Base-by-base conservation (phyloP, 1,140 invertebrate species). In the Drosophila watanabei region DNA sequence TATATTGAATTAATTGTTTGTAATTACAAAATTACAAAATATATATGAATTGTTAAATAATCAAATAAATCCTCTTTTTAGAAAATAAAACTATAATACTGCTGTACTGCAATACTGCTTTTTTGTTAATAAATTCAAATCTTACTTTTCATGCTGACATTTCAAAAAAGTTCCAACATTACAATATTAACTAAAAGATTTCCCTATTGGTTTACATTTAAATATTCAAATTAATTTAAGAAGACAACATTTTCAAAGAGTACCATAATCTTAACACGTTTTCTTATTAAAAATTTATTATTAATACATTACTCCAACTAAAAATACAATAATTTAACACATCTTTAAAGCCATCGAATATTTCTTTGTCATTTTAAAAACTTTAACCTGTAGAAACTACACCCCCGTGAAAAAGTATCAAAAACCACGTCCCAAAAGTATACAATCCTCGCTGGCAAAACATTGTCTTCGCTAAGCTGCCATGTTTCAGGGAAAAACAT, bases 391-490 rank as follows among this genome's bases (percentile, higher is more conserved):
- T 5, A 20, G 1, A 14, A 18, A 14, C 11, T 9, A 33, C n/a
- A 54, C n/a, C 10, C 30, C 13, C 24, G 1, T 3, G 4, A 62
- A 61, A 54, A 56, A 54, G 20, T 52, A 45, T 52, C 9, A 20
- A 20, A 24, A 69, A 41, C 43, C 43, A 45, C n/a, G n/a, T 35
- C 30, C 43, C 65, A 28, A 72, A 65, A 75, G 37, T 59, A 37
- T 33, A 39, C 71, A 32, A 51, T 14, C 28, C 16, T 45, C 13
- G 14, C 35, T 54, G 20, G 37, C 39, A 45, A 30, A 66, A 43
- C 30, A 45, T 66, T 70, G 28, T 30, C 32, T 51, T 37, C 43
- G 39, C 30, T 68, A 54, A 66, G 30, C 62, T 66, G 37, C 24
- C 68, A 49, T 49, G 45, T 69, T 20, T 43, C 20, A 18, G 24